Evolutionary conservation across 1,140 invertebrate species (phyloP).

Genomic region (Bombus soroeensis): DNA sequence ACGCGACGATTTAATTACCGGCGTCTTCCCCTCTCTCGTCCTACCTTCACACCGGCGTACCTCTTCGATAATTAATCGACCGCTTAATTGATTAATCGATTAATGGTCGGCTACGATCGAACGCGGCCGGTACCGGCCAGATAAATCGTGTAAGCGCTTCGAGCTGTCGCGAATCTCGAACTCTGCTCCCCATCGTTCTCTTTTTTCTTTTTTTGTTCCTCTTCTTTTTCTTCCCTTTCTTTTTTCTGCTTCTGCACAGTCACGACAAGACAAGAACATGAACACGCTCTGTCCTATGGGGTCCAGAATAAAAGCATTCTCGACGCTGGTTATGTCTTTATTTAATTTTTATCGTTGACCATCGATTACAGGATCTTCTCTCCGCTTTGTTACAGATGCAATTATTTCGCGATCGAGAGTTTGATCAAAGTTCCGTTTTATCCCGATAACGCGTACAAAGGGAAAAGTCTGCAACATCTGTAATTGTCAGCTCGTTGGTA

Average conservation of each 20-base stretch:
- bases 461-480: constrained; percentile 40
- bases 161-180: constrained; percentile 48
- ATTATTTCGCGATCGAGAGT: background rate
- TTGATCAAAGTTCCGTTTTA: constrained; percentile 26
- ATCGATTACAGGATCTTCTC: too few species aligned
- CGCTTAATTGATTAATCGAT: constrained; percentile 76
- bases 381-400: background rate
- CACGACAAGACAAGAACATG: constrained; percentile 56
- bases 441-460: background rate
- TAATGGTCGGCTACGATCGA: constrained; percentile 61
- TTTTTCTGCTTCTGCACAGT: background rate
- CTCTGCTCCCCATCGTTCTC: background rate
- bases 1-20: constrained; percentile 77
- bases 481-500: constrained; percentile 55
- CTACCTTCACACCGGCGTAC: constrained; percentile 41
- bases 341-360: constrained; percentile 30
- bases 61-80: constrained; percentile 73
- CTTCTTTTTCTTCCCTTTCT: background rate
- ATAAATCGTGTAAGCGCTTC: constrained; percentile 59
- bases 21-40: constrained; percentile 12
- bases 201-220: background rate
- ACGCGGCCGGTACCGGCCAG: constrained; percentile 39
- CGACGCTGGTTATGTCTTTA: constrained; percentile 31
- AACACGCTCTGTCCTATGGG: constrained; percentile 31
- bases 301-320: constrained; percentile 18